These are phyloP conservation scores for Gastracanthus pulcherrimus DNA, from an alignment of 2,888 invertebrate genomes.

Conservation along the genomic window DNA sequence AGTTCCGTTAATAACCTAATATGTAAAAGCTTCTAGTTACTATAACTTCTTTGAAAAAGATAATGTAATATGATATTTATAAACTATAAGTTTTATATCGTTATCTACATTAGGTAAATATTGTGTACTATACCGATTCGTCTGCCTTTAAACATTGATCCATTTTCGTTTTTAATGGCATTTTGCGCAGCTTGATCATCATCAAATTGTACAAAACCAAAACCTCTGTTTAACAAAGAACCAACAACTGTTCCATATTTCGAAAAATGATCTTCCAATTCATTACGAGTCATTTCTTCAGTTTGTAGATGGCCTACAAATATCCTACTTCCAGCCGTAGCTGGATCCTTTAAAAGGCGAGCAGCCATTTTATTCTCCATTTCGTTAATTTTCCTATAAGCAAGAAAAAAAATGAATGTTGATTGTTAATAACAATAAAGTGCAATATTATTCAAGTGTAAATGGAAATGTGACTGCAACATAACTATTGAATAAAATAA, in stretches of 20 bases:
- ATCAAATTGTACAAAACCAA: constrained; percentile 93
- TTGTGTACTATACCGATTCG: constrained; percentile 80
- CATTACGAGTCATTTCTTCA: constrained; percentile 82
- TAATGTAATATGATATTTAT: no score
- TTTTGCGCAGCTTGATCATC: constrained; percentile 86
- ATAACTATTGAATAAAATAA: no score
- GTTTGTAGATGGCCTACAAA: constrained; percentile 89
- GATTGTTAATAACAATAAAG: no score
- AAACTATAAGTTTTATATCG: no score
- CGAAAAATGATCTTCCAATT: constrained; percentile 87
- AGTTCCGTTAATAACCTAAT: no score
- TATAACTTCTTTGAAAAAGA: no score
- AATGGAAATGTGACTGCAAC: no score
- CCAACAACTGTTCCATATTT: constrained; percentile 86
- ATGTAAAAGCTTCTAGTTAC: no score
- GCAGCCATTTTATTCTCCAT: constrained; percentile 54
- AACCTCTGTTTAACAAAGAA: constrained; percentile 86
- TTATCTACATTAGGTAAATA: no score
- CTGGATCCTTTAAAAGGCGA: constrained; percentile 83
- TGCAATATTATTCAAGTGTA: no score
- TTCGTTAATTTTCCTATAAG: constrained; percentile 20
- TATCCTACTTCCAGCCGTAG: constrained; percentile 86
- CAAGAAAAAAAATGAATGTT: background rate
- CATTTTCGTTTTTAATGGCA: constrained; percentile 86
- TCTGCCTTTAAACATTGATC: constrained; percentile 85